Conservation (phyloP, 2,888 invertebrate species). For the Anthophora plumipes region DNA sequence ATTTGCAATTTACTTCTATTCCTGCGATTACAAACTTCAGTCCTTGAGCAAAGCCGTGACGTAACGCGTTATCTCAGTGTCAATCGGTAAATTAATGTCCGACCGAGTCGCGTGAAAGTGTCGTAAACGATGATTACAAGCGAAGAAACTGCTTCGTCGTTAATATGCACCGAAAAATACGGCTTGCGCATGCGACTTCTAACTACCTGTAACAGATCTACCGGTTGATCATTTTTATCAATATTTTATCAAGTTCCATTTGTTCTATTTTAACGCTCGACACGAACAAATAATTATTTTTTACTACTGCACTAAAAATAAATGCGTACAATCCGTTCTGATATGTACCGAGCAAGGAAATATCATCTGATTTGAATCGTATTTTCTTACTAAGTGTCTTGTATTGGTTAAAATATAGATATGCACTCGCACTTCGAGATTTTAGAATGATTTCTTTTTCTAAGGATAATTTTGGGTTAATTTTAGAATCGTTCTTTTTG, state of each 20-base stretch:
- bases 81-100: conserved; percentile 33
- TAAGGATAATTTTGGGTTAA: too few species aligned
- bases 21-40: background rate
- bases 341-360: too few species aligned
- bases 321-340: too few species aligned
- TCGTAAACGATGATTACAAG: conserved; percentile 13
- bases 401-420: too few species aligned
- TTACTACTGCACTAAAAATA: too few species aligned
- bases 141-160: conserved; percentile 2
- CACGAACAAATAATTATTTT: too few species aligned
- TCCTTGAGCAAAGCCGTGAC: conserved; percentile 13
- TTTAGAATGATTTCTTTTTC: too few species aligned
- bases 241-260: background rate
- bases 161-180: conserved; percentile 17
- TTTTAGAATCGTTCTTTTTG: too few species aligned
- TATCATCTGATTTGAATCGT: too few species aligned
- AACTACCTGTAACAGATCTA: conserved; percentile 4
- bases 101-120: conserved; percentile 29
- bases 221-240: too few species aligned
- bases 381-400: too few species aligned
- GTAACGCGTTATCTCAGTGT: conserved; percentile 39
- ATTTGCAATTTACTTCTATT: conserved; percentile 30
- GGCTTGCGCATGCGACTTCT: background rate
- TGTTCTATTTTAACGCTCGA: background rate
- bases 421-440: too few species aligned